These are phyloP conservation scores for Hesperia comma DNA, from an alignment of 2,888 invertebrate species.

Conservation along the genomic window DNA sequence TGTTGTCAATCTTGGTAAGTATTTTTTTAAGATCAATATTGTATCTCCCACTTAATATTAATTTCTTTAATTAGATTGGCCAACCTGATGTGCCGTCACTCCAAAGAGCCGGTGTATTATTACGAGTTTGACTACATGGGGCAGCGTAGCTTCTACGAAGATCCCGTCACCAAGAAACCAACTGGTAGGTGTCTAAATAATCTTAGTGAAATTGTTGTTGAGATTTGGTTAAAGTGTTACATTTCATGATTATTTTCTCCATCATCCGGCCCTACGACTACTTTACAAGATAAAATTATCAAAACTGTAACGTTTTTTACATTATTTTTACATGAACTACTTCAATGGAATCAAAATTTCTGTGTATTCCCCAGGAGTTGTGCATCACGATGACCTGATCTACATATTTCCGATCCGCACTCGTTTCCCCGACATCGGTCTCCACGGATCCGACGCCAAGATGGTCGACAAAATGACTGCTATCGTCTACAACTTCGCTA, in stretches of 20 bases:
- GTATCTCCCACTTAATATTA: too few species aligned
- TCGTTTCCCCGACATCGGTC: slow-evolving; percentile 62
- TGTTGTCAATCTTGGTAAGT: too few species aligned
- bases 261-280: too few species aligned
- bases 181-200: slow-evolving; percentile 42
- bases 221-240: too few species aligned
- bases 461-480: slow-evolving; percentile 68
- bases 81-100: slow-evolving; percentile 54
- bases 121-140: slow-evolving; percentile 59
- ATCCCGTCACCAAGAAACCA: slow-evolving; percentile 51
- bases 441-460: slow-evolving; percentile 58
- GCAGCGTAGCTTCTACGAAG: slow-evolving; percentile 57
- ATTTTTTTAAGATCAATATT: too few species aligned
- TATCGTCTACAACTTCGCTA: slow-evolving; percentile 72
- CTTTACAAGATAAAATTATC: too few species aligned
- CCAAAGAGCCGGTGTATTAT: slow-evolving; percentile 52
- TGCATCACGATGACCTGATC: slow-evolving; percentile 74
- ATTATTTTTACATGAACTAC: too few species aligned
- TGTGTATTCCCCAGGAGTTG: slow-evolving; percentile 53
- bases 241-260: too few species aligned
- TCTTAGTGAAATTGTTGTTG: too few species aligned
- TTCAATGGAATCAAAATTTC: background rate
- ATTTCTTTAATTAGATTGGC: slow-evolving; percentile 48
- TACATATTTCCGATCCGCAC: slow-evolving; percentile 70
- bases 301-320: too few species aligned